phyloP scores from a whole-genome alignment of 2,888 invertebrate species.

The Leptopilina syphax region DNA sequence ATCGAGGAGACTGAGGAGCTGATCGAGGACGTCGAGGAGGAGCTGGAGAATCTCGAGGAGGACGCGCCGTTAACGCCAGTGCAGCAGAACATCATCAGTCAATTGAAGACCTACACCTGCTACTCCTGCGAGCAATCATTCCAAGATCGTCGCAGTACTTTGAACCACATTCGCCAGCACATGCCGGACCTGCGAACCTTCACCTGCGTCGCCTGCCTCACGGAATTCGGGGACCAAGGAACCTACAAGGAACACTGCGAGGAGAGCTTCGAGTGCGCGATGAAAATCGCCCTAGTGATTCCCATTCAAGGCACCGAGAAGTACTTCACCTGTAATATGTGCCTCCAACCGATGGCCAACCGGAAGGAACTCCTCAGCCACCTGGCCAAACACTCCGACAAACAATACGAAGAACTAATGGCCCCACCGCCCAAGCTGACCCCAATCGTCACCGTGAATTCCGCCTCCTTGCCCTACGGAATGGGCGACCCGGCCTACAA shows the following conservation, averaged over 20 bases:
- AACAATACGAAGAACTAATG: conserved; percentile 64
- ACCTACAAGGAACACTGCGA: conserved; percentile 72
- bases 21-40: conserved; percentile 66
- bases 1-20: conserved; percentile 51
- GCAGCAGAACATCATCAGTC: conserved; percentile 74
- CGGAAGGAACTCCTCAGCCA: conserved; percentile 70
- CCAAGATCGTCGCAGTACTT: conserved; percentile 68
- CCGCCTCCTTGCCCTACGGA: conserved; percentile 63
- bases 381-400: conserved; percentile 68
- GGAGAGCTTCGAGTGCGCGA: conserved; percentile 79
- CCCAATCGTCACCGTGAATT: conserved; percentile 51
- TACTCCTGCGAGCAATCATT: conserved; percentile 70
- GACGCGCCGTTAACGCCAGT: conserved; percentile 70
- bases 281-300: conserved; percentile 77
- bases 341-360: conserved; percentile 67
- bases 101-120: conserved; percentile 73
- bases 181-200: conserved; percentile 72
- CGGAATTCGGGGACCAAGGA: conserved; percentile 70
- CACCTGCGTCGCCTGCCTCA: conserved; percentile 74
- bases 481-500: conserved; percentile 72
- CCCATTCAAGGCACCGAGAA: conserved; percentile 71
- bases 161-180: conserved; percentile 73
- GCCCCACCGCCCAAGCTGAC: conserved; percentile 62
- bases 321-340: conserved; percentile 75
- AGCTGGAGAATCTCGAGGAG: conserved; percentile 65